Evolutionary conservation across 2,797 vertebrate species (phyloP), one percentile per base, ranked within the genome.

Genomic region (Heteromormyrus szaboi): DNA sequence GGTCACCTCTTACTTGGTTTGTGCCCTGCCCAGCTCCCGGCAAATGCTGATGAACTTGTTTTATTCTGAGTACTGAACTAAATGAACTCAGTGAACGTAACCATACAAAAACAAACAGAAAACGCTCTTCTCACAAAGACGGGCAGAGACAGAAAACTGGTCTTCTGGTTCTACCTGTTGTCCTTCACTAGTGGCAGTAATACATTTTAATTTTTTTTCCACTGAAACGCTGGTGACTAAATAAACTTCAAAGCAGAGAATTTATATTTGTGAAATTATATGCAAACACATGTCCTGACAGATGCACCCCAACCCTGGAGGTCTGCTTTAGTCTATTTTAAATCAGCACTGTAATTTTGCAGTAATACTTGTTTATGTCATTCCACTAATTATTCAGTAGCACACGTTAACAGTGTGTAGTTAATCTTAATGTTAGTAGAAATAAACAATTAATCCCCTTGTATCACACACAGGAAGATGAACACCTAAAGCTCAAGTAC

Each of bases 31-130:
- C 83, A 85, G 48, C 81, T 85, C 46, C 48, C n/a, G 4, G 81
- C 44, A 19, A 85, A 85, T 51, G 83, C 83, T 51, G 83, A 85
- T 85, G 48, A 85, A 51, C 83, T 85, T 51, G 81, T 85, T 85
- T 85, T 51, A 51, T 25, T 85, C 46, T 50, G 46, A 84, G 7
- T 84, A n/a, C 81, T 50, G 48, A 48, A 85, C 44, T 85, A 50
- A 50, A 48, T 85, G 81, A 46, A 46, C 83, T 85, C 22, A 1
- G 83, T 51, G 19, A 25, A 51, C 22, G 4, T 29, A 85, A 29
- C 46, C 11, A 9, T 85, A 29, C 12, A 29, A 50, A 29, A 12
- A 51, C 83, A 85, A 85, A 85, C 46, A 50, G 8, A 50, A 48
- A 85, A 51, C 4, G 9, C 44, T 51, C 9, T 51, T 46, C n/a